Base-by-base conservation (phyloP, 2,113 vertebrate genomes). In the Geococcyx californianus region DNA sequence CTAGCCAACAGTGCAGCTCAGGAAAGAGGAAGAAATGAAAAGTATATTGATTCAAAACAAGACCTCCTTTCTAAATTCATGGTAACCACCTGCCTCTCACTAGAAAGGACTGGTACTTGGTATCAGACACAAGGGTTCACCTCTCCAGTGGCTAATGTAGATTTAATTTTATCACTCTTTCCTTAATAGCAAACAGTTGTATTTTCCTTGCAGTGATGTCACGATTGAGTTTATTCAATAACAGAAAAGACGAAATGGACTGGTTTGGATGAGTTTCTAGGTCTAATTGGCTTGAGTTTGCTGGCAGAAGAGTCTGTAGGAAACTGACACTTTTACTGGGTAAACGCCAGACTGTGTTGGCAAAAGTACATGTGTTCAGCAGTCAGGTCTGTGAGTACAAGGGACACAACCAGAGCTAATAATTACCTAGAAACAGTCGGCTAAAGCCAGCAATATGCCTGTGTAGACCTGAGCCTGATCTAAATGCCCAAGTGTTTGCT, bases 1-100 rank as follows among this genome's bases (percentile, higher is more conserved):
- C 45, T 69, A 93, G 76, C 73, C 62, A 89, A 52, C 28, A 93
- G 63, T 73, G 64, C 77, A 83, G 84, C 69, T 96, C 69, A 91
- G 67, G 86, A 96, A 96, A 83, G 23, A 84, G 87, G 73, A 91
- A 94, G 58, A 92, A 89, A 83, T 54, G 23, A 73, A 94, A 76
- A 25, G 36, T 89, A 18, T 81, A 51, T 17, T 83, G 40, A 94
- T 38, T 63, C 78, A 18, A 93, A 95, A 95, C 49, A 28, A 90
- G 64, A 76, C n/a, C 6, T 63, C 55, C 92, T 95, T 87, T 91
- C 70, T 94, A 75, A 96, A 94, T 86, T 92, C 10, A 2, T 69
- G 82, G 56, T 67, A 83, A 84, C 60, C 44, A 59, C 49, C 38
- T 77, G 20, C 34, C 15, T 94, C 70, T 95, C 91, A 88, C 84